A percentile compares a stretch with the other conserved stretches of the same genome.
Conservation (phyloP, 2,113 vertebrate genomes). For the Podarcis raffonei region DNA sequence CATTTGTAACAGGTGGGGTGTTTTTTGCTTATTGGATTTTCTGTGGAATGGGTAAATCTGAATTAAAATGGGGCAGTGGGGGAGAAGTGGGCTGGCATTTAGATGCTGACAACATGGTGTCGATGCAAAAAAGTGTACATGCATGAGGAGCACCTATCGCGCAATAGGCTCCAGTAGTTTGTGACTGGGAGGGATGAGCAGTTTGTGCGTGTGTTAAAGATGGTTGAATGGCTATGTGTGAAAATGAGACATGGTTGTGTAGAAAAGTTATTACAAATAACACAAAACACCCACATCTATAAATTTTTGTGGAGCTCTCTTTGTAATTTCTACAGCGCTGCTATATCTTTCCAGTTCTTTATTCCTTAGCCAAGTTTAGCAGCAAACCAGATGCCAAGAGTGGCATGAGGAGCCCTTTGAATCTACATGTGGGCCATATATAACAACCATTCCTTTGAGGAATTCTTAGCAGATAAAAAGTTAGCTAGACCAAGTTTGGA, state of each 20-base stretch:
- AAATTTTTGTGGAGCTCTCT: not conserved
- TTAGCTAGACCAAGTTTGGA: not conserved
- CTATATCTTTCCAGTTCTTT: not conserved
- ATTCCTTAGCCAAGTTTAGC: not conserved
- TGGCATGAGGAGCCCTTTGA: not conserved
- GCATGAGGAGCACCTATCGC: no score
- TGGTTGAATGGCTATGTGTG: not conserved
- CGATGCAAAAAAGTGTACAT: no score
- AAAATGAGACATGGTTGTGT: not conserved
- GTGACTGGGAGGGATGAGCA: not conserved
- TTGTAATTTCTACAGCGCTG: not conserved
- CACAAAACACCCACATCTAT: not conserved
- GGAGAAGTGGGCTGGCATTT: no score
- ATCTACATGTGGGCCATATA: not conserved
- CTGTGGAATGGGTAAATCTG: no score
- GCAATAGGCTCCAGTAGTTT: not conserved
- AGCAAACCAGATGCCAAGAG: not conserved
- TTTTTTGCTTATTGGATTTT: no score
- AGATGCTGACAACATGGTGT: no score
- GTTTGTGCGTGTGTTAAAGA: not conserved
- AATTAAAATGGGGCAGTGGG: no score
- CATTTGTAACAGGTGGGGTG: no score
- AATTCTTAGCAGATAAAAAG: not conserved
- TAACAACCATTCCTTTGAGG: not conserved
- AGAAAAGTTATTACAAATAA: not conserved